Evolutionary conservation across 2,888 invertebrate genomes (phyloP), one percentile per base, ranked within the genome.

Genomic region (Synergus umbraculus): DNA sequence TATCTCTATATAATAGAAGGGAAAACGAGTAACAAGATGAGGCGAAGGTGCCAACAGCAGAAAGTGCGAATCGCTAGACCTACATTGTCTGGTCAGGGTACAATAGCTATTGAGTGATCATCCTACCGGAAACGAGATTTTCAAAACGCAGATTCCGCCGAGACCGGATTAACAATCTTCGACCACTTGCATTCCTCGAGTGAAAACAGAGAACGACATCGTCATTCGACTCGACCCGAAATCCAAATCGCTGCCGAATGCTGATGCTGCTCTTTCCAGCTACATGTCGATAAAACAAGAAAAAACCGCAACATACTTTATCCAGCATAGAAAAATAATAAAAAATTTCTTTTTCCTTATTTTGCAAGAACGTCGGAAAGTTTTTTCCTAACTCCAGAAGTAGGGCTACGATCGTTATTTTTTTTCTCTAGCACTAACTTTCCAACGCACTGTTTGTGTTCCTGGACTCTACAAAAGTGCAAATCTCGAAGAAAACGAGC

Each of bases 141-240:
- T 49, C 46, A 69, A 49, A 69, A 69, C 49, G 29, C 69, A 73
- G 49, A 73, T 73, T 49, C 22, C 4, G 49, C 73, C 15, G 22
- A 37, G 46, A 49, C 7, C 22, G 41, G 66, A 67, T 76, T 66
- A 82, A 78, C 81, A 46, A 60, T 41, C 76, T 49, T 66, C 73
- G 12, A n/a, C 46, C 63, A 44, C 83, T 82, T 82, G 83, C 85
- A 87, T 87, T 87, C 84, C 82, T 86, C 46, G 78, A 85, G 87
- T 84, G 88, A 87, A 87, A 88, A 85, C 80, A 80, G 73, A 64
- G 82, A 83, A 79, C 78, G 22, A 46, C 13, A 37, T 49, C 73
- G 37, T 73, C 46, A 43, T 49, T 41, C 77, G 58, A 69, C 67
- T 67, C 81, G 85, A 81, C 79, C 80, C 86, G 80, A 88, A 86